phyloP scores from a whole-genome alignment of 2,888 invertebrate species.

The Drosophila picticornis region DNA sequence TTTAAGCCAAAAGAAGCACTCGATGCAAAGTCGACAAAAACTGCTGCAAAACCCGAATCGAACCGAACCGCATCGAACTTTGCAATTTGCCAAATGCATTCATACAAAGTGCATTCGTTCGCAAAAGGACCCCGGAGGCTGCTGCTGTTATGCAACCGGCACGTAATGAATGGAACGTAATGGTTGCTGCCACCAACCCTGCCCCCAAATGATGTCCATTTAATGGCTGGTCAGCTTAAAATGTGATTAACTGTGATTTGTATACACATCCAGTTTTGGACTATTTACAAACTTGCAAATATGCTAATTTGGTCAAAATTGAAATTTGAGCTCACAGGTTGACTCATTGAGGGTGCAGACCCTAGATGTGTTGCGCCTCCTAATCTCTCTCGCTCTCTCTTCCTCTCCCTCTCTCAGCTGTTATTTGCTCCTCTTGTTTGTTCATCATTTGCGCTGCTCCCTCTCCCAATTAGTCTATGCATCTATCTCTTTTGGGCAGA shows the following conservation, averaged over 20 bases:
- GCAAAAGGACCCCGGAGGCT: conserved; percentile 17
- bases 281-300: conserved; percentile 43
- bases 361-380: background rate
- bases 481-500: background rate
- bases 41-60: conserved; percentile 1
- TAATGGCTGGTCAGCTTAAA: conserved; percentile 64
- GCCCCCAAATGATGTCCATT: conserved; percentile 14
- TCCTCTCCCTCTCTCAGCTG: background rate
- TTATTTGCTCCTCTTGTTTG: conserved; percentile 23
- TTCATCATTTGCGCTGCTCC: conserved; percentile 37
- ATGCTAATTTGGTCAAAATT: conserved; percentile 68
- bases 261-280: conserved; percentile 34
- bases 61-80: conserved; percentile 18
- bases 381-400: background rate
- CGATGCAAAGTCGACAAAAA: background rate
- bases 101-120: conserved; percentile 3
- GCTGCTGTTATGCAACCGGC: background rate
- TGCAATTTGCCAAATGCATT: conserved; percentile 53
- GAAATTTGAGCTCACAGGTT: conserved; percentile 53
- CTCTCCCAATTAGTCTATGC: background rate
- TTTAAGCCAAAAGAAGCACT: conserved; percentile 11
- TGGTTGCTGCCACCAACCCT: background rate
- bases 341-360: conserved; percentile 23
- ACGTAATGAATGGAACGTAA: conserved; percentile 31
- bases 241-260: conserved; percentile 74